A percentile compares a stretch with the other conserved stretches of the same genome.
These are phyloP conservation scores for Cheirogaleus major DNA, from an alignment of 2,797 vertebrate species.

Conservation along the genomic window DNA sequence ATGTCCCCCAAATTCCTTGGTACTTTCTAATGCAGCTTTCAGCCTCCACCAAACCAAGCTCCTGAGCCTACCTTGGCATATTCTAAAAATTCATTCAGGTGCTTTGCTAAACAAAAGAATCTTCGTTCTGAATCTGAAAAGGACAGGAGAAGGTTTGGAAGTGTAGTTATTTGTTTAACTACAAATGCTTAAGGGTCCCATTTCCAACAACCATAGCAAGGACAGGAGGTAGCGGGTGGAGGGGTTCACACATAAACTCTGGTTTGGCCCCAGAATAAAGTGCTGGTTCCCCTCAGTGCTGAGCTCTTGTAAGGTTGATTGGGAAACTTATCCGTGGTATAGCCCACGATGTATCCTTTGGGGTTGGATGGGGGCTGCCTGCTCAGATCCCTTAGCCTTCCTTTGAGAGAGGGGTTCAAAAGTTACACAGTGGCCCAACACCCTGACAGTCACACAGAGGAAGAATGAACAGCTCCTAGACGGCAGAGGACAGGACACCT, in stretches of 20 bases:
- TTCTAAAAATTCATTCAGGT: conserved; percentile 2
- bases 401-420: background rate
- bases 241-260: background rate
- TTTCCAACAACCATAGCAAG: background rate
- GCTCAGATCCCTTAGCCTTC: background rate
- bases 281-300: background rate
- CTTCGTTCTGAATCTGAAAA: background rate
- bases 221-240: background rate
- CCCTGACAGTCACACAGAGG: background rate
- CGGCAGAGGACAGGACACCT: background rate
- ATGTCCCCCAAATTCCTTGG: background rate
- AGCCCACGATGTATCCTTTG: background rate
- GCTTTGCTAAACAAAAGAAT: conserved; percentile 1
- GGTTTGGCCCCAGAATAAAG: background rate
- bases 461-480: background rate
- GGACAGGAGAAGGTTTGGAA: background rate
- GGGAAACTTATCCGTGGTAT: background rate
- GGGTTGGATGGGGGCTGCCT: background rate
- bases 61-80: background rate
- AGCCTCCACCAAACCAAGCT: background rate
- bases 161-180: background rate
- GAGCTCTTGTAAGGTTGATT: background rate
- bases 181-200: background rate
- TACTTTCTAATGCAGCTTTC: background rate
- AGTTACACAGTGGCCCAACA: background rate